Conservation (phyloP, 2,797 vertebrate species). For the Anniella stebbinsi region DNA sequence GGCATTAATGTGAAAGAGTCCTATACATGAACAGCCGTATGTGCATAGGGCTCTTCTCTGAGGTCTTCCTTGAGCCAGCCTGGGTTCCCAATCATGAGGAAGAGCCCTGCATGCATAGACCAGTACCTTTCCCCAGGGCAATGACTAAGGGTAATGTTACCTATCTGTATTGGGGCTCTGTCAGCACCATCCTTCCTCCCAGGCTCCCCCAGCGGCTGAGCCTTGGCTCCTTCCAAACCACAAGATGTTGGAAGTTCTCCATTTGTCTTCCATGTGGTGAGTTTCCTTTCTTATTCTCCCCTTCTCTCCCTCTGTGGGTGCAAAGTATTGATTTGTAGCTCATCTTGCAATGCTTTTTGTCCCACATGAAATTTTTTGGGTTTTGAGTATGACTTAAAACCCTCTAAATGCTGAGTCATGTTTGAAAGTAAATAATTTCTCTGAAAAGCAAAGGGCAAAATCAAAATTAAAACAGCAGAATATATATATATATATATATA, state of each 20-base stretch:
- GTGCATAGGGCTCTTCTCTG: background rate
- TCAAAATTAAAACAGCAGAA: background rate
- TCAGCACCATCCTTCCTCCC: background rate
- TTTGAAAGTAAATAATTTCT: constrained; percentile 3
- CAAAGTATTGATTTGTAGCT: constrained; percentile 51
- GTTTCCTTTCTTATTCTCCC: background rate
- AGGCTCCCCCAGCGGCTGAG: background rate
- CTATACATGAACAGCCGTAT: background rate
- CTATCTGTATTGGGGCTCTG: background rate
- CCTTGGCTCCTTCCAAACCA: background rate
- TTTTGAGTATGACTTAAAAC: constrained; percentile 57
- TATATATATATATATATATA: background rate
- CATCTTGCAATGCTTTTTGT: constrained; percentile 51
- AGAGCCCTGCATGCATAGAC: background rate
- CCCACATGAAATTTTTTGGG: constrained; percentile 56
- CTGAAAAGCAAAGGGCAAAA: constrained; percentile 40
- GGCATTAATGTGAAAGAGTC: background rate
- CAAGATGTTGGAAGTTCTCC: background rate
- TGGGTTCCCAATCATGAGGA: background rate
- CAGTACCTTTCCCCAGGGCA: no score
- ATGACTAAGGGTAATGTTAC: background rate
- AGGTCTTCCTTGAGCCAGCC: background rate
- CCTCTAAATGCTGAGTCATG: background rate
- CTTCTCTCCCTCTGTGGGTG: background rate
- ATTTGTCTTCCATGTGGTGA: background rate